phyloP scores from a whole-genome alignment of 2,797 vertebrate genomes.

The Meriones psammophilus region DNA sequence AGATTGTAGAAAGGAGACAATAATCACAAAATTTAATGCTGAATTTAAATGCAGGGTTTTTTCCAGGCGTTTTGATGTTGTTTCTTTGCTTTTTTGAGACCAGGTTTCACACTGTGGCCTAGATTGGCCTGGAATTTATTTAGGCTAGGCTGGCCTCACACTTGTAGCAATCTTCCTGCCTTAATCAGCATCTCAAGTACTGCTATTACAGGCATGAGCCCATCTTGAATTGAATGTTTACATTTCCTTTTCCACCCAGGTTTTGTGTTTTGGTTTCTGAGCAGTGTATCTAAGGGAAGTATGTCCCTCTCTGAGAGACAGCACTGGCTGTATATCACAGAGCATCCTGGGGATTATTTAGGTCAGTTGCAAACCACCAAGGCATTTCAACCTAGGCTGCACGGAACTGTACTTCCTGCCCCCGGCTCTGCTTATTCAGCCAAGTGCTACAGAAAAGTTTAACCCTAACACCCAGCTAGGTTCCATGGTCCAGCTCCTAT shows the following conservation, averaged over 20 bases:
- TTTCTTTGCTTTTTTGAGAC: neutral
- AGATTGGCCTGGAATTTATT: neutral
- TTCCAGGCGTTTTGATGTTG: neutral
- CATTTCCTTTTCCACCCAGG: constrained; percentile 43
- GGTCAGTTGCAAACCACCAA: constrained; percentile 45
- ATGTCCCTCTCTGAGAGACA: neutral
- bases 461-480: neutral
- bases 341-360: constrained; percentile 44
- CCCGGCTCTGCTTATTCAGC: neutral
- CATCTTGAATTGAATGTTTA: neutral
- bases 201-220: neutral
- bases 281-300: constrained; percentile 40
- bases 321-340: neutral
- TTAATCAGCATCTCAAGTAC: neutral
- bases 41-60: constrained; percentile 40
- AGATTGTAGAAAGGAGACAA: neutral
- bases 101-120: neutral
- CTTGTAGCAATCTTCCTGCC: neutral
- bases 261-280: constrained; percentile 57
- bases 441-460: constrained; percentile 20
- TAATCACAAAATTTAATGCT: constrained; percentile 53
- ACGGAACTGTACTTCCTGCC: constrained; percentile 34
- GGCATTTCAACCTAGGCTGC: constrained; percentile 42
- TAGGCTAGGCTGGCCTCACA: neutral
- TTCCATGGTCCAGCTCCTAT: neutral